Conservation (phyloP, 2,797 vertebrate genomes). For the Lacerta bilineata region DNA sequence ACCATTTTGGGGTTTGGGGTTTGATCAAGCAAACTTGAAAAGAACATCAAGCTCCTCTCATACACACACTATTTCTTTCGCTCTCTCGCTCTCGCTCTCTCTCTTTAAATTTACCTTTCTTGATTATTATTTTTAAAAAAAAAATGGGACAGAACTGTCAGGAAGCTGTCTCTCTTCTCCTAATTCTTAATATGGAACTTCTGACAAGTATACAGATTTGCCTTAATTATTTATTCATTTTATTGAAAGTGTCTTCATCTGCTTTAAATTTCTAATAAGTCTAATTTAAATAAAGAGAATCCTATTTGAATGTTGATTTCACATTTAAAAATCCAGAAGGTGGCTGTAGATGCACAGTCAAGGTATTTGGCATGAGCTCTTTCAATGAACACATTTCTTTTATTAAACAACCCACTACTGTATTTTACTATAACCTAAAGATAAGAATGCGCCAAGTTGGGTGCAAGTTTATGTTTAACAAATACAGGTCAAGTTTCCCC, state of each 20-base stretch:
- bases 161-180: conserved; percentile 77
- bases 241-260: conserved; percentile 80
- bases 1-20: conserved; percentile 73
- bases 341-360: conserved; percentile 60
- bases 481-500: neutral
- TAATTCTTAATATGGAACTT: conserved; percentile 79
- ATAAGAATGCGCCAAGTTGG: neutral
- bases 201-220: conserved; percentile 84
- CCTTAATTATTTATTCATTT: conserved; percentile 87
- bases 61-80: neutral
- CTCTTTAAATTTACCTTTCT: conserved; percentile 73
- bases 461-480: neutral
- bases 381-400: neutral
- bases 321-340: conserved; percentile 71
- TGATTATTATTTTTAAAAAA: conserved; percentile 43
- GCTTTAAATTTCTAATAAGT: conserved; percentile 84
- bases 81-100: neutral
- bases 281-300: conserved; percentile 82
- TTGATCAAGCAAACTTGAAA: conserved; percentile 84
- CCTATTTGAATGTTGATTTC: conserved; percentile 79
- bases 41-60: conserved; percentile 71
- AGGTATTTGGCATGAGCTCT: conserved; percentile 42
- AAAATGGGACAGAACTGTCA: conserved; percentile 77
- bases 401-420: conserved; percentile 11
- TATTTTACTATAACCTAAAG: conserved; percentile 25